These are phyloP conservation scores for Oscheius sp. DNA, from an alignment of 2,888 invertebrate genomes.

Conservation along the genomic window DNA sequence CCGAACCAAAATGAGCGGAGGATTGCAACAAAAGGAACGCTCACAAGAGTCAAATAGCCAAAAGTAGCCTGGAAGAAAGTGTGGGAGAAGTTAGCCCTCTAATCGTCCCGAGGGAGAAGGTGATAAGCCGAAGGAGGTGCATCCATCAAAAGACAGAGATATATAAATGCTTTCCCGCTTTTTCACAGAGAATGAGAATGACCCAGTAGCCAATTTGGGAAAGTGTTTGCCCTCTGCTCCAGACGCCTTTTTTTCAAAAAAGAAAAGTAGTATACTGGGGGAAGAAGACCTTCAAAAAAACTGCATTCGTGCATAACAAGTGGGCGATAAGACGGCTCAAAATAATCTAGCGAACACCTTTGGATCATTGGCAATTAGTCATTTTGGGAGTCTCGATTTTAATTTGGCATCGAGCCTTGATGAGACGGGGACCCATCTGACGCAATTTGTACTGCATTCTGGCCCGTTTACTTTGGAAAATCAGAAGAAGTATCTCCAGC, in stretches of 20 bases:
- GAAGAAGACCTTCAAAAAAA: constrained; percentile 11
- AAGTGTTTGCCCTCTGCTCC: constrained; percentile 2
- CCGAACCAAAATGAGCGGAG: background rate
- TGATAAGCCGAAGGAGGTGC: constrained; percentile 34
- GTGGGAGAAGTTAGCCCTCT: background rate
- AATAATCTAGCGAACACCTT: constrained; percentile 17
- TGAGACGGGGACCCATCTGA: constrained; percentile 23
- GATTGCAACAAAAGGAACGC: background rate
- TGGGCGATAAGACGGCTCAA: constrained; percentile 15
- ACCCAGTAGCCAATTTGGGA: constrained; percentile 3
- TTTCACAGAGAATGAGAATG: too few species aligned
- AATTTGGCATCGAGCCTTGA: constrained; percentile 19
- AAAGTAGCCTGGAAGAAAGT: constrained; percentile 8
- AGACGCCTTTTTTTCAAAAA: background rate
- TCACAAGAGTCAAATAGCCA: background rate
- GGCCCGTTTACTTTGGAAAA: background rate
- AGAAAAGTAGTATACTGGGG: background rate
- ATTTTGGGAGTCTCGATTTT: constrained; percentile 22
- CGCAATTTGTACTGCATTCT: constrained; percentile 9
- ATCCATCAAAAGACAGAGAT: constrained; percentile 11
- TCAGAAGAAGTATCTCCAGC: background rate
- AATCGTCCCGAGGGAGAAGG: constrained; percentile 19
- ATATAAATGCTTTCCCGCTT: constrained; percentile 6
- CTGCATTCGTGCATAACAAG: constrained; percentile 23
- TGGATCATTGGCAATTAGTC: constrained; percentile 10